A percentile compares a stretch with the other conserved stretches of the same genome.
phyloP scores from a whole-genome alignment of 2,888 invertebrate species.

The Orchesellides sinensis region DNA sequence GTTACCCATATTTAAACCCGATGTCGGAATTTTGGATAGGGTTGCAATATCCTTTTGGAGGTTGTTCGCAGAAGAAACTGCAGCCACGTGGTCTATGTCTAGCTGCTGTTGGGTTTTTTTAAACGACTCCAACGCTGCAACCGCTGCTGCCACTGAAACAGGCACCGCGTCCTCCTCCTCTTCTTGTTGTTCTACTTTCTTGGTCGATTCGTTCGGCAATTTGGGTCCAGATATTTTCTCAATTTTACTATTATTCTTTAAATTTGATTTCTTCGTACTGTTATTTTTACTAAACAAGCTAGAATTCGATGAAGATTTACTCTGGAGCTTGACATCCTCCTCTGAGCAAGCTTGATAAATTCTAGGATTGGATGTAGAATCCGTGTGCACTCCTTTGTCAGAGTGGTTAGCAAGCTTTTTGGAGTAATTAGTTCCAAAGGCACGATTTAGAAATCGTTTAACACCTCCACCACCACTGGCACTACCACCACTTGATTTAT shows the following conservation, averaged over 20 bases:
- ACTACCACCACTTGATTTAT: conserved; percentile 6
- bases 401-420: conserved; percentile 38
- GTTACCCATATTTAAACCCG: conserved; percentile 69
- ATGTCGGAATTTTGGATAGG: not conserved
- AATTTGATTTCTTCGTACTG: not conserved
- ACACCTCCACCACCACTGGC: conserved; percentile 49
- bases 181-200: conserved; percentile 16
- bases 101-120: conserved; percentile 23
- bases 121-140: conserved; percentile 64
- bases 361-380: not conserved
- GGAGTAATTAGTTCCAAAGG: conserved; percentile 52
- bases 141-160: conserved; percentile 65
- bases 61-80: too few relatives aligned
- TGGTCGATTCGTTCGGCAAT: not conserved
- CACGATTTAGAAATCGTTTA: conserved; percentile 49
- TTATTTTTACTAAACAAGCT: not conserved
- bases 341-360: conserved; percentile 33
- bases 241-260: not conserved
- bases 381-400: conserved; percentile 6
- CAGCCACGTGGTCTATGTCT: not conserved
- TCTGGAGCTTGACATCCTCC: conserved; percentile 50
- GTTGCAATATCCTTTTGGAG: not conserved
- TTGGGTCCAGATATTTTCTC: too few relatives aligned
- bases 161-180: conserved; percentile 24
- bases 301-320: too few relatives aligned